Conservation (phyloP, 53 echinoderm and acorn worm genomes). For the Luidia sarsii region DNA sequence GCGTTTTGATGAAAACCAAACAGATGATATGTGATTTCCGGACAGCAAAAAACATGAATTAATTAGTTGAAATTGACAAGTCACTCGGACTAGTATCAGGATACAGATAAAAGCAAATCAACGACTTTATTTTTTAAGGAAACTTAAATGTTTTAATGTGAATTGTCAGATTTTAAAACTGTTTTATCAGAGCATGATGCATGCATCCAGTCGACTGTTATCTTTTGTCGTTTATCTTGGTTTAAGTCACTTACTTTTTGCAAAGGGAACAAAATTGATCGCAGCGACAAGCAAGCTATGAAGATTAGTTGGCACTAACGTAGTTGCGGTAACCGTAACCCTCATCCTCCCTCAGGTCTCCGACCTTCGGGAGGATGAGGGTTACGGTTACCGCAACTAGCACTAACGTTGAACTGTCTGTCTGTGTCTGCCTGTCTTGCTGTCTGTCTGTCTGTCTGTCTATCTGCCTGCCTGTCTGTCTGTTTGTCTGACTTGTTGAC, state of each 20-base stretch:
- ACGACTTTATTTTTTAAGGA: background rate
- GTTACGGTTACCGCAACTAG: too few species aligned
- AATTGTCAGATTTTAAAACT: background rate
- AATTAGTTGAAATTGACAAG: background rate
- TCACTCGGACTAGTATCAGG: background rate
- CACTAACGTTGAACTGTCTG: too few species aligned
- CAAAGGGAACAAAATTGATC: background rate
- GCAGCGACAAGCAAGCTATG: background rate
- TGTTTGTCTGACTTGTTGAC: too few species aligned
- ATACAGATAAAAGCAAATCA: background rate
- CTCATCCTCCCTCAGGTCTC: too few species aligned
- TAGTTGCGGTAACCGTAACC: too few species aligned
- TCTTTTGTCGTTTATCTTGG: background rate
- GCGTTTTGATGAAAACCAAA: conserved; percentile 1
- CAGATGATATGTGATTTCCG: conserved; percentile 20
- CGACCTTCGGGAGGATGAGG: too few species aligned
- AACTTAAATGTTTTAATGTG: conserved; percentile 1
- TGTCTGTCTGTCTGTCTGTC: too few species aligned
- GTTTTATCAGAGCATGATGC: conserved; percentile 10
- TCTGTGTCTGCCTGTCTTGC: too few species aligned
- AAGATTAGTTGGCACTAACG: background rate
- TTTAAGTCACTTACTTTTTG: conserved; percentile 6
- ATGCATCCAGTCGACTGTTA: background rate
- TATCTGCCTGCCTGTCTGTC: too few species aligned
- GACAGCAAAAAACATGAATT: background rate